Conservation (phyloP, 2,113 vertebrate species). For the Halichoeres trimaculatus region DNA sequence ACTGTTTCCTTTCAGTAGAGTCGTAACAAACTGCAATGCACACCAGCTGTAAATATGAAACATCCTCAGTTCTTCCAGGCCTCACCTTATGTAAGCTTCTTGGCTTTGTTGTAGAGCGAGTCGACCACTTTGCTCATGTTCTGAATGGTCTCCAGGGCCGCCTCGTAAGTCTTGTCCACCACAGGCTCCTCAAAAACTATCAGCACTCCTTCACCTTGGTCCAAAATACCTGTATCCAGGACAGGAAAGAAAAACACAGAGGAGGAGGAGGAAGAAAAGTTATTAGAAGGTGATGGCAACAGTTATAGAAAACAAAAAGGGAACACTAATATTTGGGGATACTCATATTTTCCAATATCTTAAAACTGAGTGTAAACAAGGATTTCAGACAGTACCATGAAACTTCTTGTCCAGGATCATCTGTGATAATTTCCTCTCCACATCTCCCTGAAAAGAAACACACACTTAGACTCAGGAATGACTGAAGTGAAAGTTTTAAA, state of each 20-base stretch:
- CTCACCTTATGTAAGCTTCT: conserved; percentile 97
- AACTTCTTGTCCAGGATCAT: conserved; percentile 99
- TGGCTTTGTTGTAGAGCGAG: conserved; percentile 99
- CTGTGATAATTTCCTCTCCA: conserved; percentile 97
- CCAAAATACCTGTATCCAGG: conserved; percentile 89
- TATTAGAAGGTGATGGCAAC: too few relatives aligned
- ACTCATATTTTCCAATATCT: neutral
- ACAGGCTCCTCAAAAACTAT: conserved; percentile 95
- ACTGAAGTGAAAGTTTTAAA: too few relatives aligned
- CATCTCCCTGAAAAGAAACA: conserved; percentile 85
- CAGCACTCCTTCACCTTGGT: conserved; percentile 96
- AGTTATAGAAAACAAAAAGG: too few relatives aligned
- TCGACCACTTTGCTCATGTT: conserved; percentile 99
- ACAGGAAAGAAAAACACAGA: too few relatives aligned
- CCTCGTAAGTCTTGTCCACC: conserved; percentile 95
- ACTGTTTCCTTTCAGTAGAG: too few relatives aligned
- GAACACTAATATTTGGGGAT: neutral
- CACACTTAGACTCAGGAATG: neutral
- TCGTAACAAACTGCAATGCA: too few relatives aligned
- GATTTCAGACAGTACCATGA: conserved; percentile 83
- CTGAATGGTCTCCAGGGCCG: conserved; percentile 95
- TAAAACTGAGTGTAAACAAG: too few relatives aligned
- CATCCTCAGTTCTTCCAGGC: neutral
- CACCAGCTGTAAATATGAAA: too few relatives aligned
- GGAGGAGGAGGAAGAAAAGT: neutral